Conservation (phyloP, 2,888 invertebrate species). For the Amphipyra berbera region DNA sequence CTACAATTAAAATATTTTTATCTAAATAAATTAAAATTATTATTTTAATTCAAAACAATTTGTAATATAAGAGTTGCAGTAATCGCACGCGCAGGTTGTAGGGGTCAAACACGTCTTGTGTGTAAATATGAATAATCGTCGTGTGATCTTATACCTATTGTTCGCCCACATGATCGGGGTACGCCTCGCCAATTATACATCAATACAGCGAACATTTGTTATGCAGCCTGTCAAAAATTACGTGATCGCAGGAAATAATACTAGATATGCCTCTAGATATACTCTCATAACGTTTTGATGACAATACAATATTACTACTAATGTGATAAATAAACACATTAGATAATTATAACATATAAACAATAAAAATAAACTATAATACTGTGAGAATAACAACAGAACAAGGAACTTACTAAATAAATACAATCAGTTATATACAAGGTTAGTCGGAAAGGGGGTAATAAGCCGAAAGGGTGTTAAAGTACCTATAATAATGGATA, state of each 20-base stretch:
- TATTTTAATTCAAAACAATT: not conserved
- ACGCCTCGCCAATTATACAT: constrained; percentile 61
- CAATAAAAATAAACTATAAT: no score
- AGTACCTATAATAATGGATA: no score
- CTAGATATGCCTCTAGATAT: no score
- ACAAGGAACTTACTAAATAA: no score
- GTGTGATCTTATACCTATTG: constrained; percentile 54
- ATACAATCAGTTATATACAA: no score
- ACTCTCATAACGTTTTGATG: no score
- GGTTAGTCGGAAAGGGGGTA: no score
- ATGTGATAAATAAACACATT: no score
- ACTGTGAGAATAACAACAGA: no score
- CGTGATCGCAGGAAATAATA: constrained; percentile 70
- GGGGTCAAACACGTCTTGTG: constrained; percentile 26
- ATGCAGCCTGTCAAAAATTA: constrained; percentile 61
- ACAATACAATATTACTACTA: no score
- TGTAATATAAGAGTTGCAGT: not conserved
- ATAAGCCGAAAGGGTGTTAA: no score
- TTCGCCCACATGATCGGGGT: constrained; percentile 48
- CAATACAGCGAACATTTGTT: constrained; percentile 66
- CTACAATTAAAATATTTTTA: not conserved
- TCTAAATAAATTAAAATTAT: not conserved
- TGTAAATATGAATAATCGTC: constrained; percentile 40
- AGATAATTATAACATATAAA: no score
- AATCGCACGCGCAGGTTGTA: constrained; percentile 14